Conservation (phyloP, 2,113 vertebrate genomes). For the Xenus cinereus region DNA sequence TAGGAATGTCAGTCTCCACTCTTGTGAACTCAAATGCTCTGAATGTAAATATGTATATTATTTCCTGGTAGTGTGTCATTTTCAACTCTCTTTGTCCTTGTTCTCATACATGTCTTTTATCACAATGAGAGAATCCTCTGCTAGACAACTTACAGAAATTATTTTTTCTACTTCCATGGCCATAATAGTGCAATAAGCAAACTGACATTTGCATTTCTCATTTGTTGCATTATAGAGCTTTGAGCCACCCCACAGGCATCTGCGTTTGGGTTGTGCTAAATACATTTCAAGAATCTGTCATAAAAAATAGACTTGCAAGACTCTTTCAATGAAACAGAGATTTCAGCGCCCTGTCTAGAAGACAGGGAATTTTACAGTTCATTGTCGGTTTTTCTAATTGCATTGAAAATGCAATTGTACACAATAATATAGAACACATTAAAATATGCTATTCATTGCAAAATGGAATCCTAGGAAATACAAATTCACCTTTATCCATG, state of each 20-base stretch:
- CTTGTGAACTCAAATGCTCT: not conserved
- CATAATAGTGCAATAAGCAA: slow-evolving; percentile 41
- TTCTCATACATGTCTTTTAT: slow-evolving; percentile 15
- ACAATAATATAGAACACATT: not conserved
- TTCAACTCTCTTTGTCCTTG: slow-evolving; percentile 31
- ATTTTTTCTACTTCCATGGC: slow-evolving; percentile 22
- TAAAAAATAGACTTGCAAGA: not conserved
- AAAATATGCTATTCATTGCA: not conserved
- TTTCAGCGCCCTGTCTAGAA: not conserved
- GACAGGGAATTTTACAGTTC: not conserved
- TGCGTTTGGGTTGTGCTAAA: slow-evolving; percentile 50
- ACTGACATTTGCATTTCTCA: slow-evolving; percentile 54
- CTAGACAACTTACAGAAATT: not conserved
- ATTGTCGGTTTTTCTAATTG: not conserved
- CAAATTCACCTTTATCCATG: not conserved
- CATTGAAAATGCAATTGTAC: not conserved
- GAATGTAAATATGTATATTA: slow-evolving; percentile 7
- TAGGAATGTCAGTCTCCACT: not conserved
- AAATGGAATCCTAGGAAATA: not conserved
- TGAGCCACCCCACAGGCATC: slow-evolving; percentile 28
- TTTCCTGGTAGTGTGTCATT: slow-evolving; percentile 26
- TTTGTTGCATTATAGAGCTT: slow-evolving; percentile 54
- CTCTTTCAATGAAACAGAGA: not conserved
- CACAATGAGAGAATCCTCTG: slow-evolving; percentile 10
- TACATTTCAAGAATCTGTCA: not conserved